A percentile compares a stretch with the other conserved stretches of the same genome.
These are phyloP conservation scores for Helostoma temminkii DNA, from an alignment of 2,797 vertebrate genomes.

Conservation along the genomic window DNA sequence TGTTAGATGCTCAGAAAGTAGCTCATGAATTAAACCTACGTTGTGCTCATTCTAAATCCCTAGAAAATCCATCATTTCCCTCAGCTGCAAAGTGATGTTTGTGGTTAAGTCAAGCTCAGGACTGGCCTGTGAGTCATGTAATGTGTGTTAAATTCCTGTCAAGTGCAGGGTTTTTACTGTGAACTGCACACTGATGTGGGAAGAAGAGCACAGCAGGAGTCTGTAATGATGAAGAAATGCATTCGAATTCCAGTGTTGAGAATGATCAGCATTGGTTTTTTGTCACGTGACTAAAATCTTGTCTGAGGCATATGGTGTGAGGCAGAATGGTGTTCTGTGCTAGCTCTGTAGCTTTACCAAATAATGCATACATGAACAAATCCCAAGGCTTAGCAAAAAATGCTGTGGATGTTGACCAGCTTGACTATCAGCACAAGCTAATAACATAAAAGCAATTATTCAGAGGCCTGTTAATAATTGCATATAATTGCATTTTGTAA, in stretches of 20 bases:
- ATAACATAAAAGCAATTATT: neutral
- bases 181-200: slow-evolving; percentile 28
- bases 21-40: slow-evolving; percentile 7
- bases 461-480: neutral
- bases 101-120: slow-evolving; percentile 10
- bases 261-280: slow-evolving; percentile 42
- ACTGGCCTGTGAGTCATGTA: slow-evolving; percentile 11
- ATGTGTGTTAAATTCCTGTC: slow-evolving; percentile 13
- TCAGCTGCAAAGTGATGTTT: slow-evolving; percentile 21
- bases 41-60: neutral
- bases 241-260: slow-evolving; percentile 23
- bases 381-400: slow-evolving; percentile 18
- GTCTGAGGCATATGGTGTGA: slow-evolving; percentile 31
- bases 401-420: slow-evolving; percentile 23
- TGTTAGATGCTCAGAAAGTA: neutral
- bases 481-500: neutral
- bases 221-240: slow-evolving; percentile 34
- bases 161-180: slow-evolving; percentile 23
- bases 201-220: slow-evolving; percentile 35
- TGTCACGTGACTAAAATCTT: slow-evolving; percentile 35
- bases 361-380: slow-evolving; percentile 16
- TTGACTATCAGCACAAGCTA: no score
- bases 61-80: neutral
- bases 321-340: slow-evolving; percentile 17
- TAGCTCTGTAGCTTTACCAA: slow-evolving; percentile 21